Evolutionary conservation across 2,797 vertebrate species (phyloP), one percentile per base, ranked within the genome.

Genomic region (Pipistrellus nathusii): DNA sequence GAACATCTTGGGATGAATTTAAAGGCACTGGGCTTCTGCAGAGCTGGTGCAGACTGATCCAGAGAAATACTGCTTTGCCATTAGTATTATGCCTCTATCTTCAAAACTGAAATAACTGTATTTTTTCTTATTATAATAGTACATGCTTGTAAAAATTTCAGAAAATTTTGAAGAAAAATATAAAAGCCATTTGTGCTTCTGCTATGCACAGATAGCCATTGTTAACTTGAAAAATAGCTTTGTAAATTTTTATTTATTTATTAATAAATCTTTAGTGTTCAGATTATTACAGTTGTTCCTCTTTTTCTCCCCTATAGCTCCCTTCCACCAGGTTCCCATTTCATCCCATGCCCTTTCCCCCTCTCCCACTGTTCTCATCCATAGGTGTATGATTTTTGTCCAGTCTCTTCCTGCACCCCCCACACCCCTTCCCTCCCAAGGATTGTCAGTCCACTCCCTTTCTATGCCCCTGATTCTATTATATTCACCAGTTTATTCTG

Each of bases 91-190:
- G 9, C 6, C 32, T 92, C 69, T 32, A 3, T 21, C 72, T 88
- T 88, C 69, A 78, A 88, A 94, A 93, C 3, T 18, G 41, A 91
- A 90, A 92, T 46, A 68, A 25, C 27, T 89, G 71, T 59, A 27
- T 25, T 46, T 86, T 44, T 82, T 91, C 23, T 86, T 46, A 15
- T 23, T 48, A 20, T 83, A 86, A 38, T 76, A 90, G 14, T 71
- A 53, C 53, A 32, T 38, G 51, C 44, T 92, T 81, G 0, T 64
- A 66, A 83, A 71, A 84, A 8, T 77, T 71, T 85, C 64, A 78
- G 25, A 51, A 86, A 92, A 75, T 66, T 91, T 30, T 75, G 46
- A 82, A 78, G 51, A 75, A 38, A 57, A 82, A 66, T 68, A 4
- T 69, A 57, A 38, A 95, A 80, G n/a, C 93, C 53, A 89, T 66